Evolutionary conservation across 1,140 invertebrate species (phyloP), one percentile per base, ranked within the genome.

Genomic region (Trichonephila inaurata): DNA sequence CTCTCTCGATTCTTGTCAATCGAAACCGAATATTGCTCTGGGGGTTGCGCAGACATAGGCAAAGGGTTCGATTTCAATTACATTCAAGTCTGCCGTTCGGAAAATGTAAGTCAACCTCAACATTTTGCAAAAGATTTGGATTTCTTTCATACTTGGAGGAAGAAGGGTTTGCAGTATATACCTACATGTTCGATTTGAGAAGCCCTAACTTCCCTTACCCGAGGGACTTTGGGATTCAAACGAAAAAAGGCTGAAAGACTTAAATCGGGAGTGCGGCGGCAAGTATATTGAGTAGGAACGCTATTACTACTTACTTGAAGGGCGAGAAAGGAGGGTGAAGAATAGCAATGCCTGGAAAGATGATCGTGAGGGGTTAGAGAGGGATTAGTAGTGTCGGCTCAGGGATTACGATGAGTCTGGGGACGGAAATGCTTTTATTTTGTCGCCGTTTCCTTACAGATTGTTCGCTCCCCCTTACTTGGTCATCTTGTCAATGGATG

Each of bases 381-480:
- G 24, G 91, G 91, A 92, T 92, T 86, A 92, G 82, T 40, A 40
- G 77, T 92, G 91, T 92, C 91, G 91, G 82, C 61, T 62, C 28
- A 58, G 82, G 91, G 91, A 92, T 92, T 92, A 92, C 61, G 91
- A n/a, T 33, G 18, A 24, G 72, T 77, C 89, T 64, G 61, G 72
- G n/a, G 89, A 91, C 89, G 89, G 82, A 92, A 91, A 92, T 66
- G 83, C 91, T 92, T 92, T 92, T 92, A 92, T 92, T 92, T 86
- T 92, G 91, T 92, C 21, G 44, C 69, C 58, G 89, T 90, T 77
- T 77, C 72, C 72, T 77, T 77, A 91, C 89, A 91, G 89, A 81
- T 61, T 61, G 77, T 64, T 40, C 89, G 2, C 33, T 21, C 44
- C 12, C n/a, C 72, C n/a, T 24, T 60, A 14, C 81, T 60, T 64